Evolutionary conservation across 2,888 invertebrate species (phyloP), one percentile per base, ranked within the genome.

Genomic region (Eulithis prunata): DNA sequence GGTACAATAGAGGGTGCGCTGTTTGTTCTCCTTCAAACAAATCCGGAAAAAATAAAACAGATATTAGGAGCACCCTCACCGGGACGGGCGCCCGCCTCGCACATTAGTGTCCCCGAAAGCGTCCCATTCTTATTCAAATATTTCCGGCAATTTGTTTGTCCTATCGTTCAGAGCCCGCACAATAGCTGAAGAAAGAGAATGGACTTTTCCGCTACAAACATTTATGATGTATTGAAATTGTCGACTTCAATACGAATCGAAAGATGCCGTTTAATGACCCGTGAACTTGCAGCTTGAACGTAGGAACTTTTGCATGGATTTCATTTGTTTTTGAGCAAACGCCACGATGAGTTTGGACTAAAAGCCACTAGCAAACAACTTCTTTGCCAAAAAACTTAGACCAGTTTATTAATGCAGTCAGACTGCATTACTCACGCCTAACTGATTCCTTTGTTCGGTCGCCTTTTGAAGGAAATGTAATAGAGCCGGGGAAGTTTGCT

Each of bases 1-100:
- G n/a, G n/a, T n/a, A 88, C 86, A 89, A 89, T 87, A 79, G 85
- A 81, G 80, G 80, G 78, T 75, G 72, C 77, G 80, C 77, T 87
- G 87, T 89, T 89, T 90, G 89, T 90, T 87, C 86, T 86, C 80
- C 86, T 80, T 86, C 86, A 87, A 85, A 91, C 87, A 88, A 90
- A 91, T 91, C 90, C 92, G 91, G 91, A 89, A 91, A 90, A 91
- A 91, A 92, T 91, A 92, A 90, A 89, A 87, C 88, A 89, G 90
- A 91, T 90, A 91, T 91, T 90, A 85, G 80, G 83, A 83, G 81
- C 79, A 76, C 82, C 84, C 85, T 84, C 81, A 77, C 79, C 80
- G 83, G 78, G 81, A 82, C 82, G 78, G 55, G 82, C 81, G 85
- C 88, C 89, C 90, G 90, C 90, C 91, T 89, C 84, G 87, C 87